Evolutionary conservation across 2,888 invertebrate genomes (phyloP).

Genomic region (Metallyticus violacea): DNA sequence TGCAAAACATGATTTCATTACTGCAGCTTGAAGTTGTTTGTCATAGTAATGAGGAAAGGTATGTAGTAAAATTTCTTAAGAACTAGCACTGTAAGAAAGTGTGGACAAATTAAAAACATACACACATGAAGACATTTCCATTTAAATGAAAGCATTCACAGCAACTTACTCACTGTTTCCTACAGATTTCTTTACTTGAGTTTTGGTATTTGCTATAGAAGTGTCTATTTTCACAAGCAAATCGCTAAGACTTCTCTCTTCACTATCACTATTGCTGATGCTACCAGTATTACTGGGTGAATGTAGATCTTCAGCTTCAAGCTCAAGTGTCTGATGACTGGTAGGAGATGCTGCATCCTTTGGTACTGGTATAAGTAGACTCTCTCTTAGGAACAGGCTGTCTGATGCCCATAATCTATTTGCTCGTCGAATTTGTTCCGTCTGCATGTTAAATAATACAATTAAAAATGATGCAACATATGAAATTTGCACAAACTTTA

Average conservation of each 20-base stretch:
- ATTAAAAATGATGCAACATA: background rate
- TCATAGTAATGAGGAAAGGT: no score
- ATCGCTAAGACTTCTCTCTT: conserved; percentile 72
- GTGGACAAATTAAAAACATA: background rate
- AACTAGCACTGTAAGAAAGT: background rate
- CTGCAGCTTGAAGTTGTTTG: no score
- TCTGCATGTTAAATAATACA: conserved; percentile 57
- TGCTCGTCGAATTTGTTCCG: conserved; percentile 87
- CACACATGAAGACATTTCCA: background rate
- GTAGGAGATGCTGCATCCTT: conserved; percentile 54
- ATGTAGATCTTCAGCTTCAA: conserved; percentile 32
- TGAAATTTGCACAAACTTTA: no score
- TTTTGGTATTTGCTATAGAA: conserved; percentile 78
- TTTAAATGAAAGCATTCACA: background rate
- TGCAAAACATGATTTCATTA: no score
- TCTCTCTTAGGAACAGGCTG: conserved; percentile 87
- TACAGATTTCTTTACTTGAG: conserved; percentile 76
- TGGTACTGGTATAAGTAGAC: conserved; percentile 75
- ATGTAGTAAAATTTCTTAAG: background rate
- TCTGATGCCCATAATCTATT: conserved; percentile 91
- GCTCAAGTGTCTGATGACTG: conserved; percentile 36
- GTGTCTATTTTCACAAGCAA: conserved; percentile 81
- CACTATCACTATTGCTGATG: conserved; percentile 39
- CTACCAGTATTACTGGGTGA: conserved; percentile 3
- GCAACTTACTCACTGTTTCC: conserved; percentile 77